phyloP scores from a whole-genome alignment of 2,113 vertebrate genomes.

The Balaenoptera acutorostrata region DNA sequence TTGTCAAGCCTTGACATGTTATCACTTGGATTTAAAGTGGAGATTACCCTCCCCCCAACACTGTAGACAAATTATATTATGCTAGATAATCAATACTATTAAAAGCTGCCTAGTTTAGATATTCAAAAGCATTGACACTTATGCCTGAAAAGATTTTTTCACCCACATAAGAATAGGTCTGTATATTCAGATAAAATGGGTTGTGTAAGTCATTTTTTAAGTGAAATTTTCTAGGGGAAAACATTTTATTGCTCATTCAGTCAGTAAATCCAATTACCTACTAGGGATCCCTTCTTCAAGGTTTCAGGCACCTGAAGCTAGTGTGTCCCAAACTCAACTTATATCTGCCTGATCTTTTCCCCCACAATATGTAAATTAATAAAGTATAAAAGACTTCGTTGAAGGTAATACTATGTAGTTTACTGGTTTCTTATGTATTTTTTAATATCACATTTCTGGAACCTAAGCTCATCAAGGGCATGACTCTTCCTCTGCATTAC shows the following conservation, averaged over 20 bases:
- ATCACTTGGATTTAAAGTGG: conserved; percentile 27
- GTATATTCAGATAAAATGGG: not conserved
- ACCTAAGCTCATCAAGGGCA: not conserved
- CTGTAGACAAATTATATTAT: not conserved
- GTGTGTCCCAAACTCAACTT: not conserved
- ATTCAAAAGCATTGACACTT: not conserved
- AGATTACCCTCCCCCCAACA: not conserved
- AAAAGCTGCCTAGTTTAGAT: not conserved
- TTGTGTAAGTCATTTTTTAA: not conserved
- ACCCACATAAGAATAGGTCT: not conserved
- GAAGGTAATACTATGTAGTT: not conserved
- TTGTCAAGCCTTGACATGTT: conserved; percentile 45
- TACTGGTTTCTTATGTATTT: not conserved
- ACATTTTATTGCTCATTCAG: not conserved
- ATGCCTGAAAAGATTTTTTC: not conserved
- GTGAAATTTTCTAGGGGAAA: not conserved
- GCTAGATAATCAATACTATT: not conserved
- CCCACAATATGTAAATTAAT: not conserved
- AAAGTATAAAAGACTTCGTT: not conserved
- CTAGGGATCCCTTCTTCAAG: not conserved
- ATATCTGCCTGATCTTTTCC: not conserved
- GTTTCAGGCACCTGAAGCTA: not conserved
- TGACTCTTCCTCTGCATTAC: not conserved
- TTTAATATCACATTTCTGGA: not conserved
- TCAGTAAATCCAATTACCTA: not conserved